These are phyloP conservation scores for Cryptoprocta ferox DNA, from an alignment of 2,797 vertebrate genomes.

Conservation along the genomic window DNA sequence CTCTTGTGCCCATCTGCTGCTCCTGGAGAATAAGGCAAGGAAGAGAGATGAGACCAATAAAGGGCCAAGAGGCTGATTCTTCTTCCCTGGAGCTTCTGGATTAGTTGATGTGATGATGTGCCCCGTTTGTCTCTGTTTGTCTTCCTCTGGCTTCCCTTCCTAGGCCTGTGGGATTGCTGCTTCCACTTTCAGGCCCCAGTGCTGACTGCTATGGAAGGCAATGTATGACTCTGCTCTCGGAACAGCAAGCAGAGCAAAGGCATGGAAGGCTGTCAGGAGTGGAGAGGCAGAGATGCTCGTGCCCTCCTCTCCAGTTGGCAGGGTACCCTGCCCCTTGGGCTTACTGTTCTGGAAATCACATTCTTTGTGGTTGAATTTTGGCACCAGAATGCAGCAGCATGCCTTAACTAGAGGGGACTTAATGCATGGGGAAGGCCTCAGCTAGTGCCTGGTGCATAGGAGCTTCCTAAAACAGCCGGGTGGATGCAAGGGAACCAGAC, in stretches of 20 bases:
- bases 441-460: too few relatives aligned
- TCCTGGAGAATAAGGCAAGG: not conserved
- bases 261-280: too few relatives aligned
- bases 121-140: not conserved
- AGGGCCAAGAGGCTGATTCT: not conserved
- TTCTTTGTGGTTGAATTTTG: not conserved
- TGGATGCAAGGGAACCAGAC: not conserved
- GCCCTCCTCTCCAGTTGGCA: not conserved
- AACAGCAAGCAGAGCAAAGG: not conserved
- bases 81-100: not conserved
- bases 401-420: not conserved
- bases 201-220: too few relatives aligned
- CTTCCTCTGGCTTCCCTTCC: not conserved
- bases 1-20: not conserved
- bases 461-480: not conserved
- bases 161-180: not conserved
- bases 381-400: not conserved
- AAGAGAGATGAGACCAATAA: not conserved
- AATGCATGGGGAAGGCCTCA: not conserved
- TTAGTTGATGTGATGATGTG: not conserved
- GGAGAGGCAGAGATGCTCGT: not conserved
- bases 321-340: not conserved
- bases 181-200: not conserved
- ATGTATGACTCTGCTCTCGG: not conserved
- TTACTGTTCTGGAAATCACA: not conserved